Conservation (phyloP, 2,797 vertebrate species). For the Hemitrygon akajei region DNA sequence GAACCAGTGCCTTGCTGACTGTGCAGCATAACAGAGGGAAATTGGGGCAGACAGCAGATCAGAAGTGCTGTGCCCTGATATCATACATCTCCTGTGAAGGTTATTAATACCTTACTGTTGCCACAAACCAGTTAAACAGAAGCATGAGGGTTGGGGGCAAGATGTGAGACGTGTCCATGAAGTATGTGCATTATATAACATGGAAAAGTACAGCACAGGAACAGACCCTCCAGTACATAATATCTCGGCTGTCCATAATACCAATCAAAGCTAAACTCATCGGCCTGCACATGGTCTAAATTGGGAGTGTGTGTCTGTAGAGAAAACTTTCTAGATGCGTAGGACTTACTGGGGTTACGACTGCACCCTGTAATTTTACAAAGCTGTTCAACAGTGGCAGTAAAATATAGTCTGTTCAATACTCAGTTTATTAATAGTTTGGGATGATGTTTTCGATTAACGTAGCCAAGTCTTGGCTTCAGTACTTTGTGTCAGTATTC, state of each 20-base stretch:
- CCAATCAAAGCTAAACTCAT: too few species aligned
- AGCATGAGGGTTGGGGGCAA: background rate
- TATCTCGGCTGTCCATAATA: too few species aligned
- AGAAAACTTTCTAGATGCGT: background rate
- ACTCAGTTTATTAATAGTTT: too few species aligned
- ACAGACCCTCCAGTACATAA: too few species aligned
- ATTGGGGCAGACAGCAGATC: background rate
- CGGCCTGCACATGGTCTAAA: background rate
- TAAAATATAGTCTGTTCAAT: background rate
- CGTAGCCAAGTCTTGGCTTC: too few species aligned
- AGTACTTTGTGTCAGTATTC: too few species aligned
- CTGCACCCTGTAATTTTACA: background rate
- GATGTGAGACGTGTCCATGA: background rate
- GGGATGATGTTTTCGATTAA: too few species aligned
- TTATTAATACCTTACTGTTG: background rate
- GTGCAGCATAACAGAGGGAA: background rate
- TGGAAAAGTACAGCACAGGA: too few species aligned
- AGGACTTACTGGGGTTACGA: too few species aligned
- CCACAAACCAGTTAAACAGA: background rate
- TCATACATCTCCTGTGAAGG: background rate
- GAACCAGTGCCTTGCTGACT: background rate
- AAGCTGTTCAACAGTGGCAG: background rate
- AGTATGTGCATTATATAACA: background rate
- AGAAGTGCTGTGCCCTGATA: background rate
- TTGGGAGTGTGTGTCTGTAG: background rate